phyloP scores from a whole-genome alignment of 1,140 invertebrate species.

The Berghia stephanieae region DNA sequence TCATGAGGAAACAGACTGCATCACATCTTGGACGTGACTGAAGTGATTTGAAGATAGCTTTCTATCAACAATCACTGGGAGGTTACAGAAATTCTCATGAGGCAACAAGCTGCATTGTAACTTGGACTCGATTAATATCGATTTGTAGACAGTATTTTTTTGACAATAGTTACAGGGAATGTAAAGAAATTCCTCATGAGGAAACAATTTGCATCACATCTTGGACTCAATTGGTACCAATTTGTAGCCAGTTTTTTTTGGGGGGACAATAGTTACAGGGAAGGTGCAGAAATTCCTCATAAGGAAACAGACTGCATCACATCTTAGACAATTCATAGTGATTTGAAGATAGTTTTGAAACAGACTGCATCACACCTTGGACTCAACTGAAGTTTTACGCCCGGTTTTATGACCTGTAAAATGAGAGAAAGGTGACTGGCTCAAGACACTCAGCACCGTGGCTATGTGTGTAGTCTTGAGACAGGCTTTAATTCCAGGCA shows the following conservation, averaged over 20 bases:
- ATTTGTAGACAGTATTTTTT: not conserved
- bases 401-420: too few species aligned
- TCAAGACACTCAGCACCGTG: too few species aligned
- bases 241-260: not conserved
- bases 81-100: not conserved
- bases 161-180: constrained; percentile 59
- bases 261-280: not conserved
- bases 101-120: not conserved
- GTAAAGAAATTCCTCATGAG: constrained; percentile 79
- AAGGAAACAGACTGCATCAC: not conserved
- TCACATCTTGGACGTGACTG: not conserved
- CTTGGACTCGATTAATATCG: not conserved
- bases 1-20: constrained; percentile 63
- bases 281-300: not conserved
- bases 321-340: not conserved
- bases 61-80: constrained; percentile 86
- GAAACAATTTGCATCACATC: constrained; percentile 60
- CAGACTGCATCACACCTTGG: not conserved
- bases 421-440: too few species aligned
- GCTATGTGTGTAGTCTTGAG: too few species aligned
- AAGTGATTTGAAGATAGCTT: constrained; percentile 75
- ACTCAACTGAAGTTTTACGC: too few species aligned
- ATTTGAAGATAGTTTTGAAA: not conserved
- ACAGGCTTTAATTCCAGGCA: too few species aligned
- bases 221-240: constrained; percentile 46